These are phyloP conservation scores for Avahi laniger DNA, from an alignment of 2,797 vertebrate genomes.

Conservation along the genomic window DNA sequence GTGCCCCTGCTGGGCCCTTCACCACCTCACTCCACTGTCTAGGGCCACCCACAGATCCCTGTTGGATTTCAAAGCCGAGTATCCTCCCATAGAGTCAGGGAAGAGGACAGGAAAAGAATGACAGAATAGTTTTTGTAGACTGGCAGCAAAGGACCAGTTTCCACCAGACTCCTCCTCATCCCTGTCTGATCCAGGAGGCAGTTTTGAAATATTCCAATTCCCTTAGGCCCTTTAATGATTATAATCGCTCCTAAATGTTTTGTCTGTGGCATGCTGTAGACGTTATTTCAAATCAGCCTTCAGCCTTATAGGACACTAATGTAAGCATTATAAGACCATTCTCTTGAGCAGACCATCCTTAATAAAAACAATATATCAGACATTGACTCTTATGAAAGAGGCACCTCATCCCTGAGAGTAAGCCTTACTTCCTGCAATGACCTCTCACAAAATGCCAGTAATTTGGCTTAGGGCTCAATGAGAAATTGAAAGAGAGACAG, in stretches of 20 bases:
- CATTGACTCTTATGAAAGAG: constrained; percentile 22
- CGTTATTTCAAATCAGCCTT: constrained; percentile 58
- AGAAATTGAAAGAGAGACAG: neutral
- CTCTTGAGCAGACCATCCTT: constrained; percentile 54
- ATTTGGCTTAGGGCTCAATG: neutral
- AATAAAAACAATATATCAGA: constrained; percentile 73
- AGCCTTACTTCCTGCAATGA: neutral
- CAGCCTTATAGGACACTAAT: constrained; percentile 46
- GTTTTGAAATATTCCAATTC: constrained; percentile 5
- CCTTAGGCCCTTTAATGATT: constrained; percentile 20
- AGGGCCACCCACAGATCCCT: neutral
- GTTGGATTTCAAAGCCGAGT: neutral
- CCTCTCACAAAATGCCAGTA: neutral
- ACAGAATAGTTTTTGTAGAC: accelerated
- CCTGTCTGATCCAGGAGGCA: neutral
- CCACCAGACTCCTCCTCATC: neutral
- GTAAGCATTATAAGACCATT: neutral
- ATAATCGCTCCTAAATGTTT: constrained; percentile 42
- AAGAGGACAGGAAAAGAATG: neutral
- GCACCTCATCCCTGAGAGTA: neutral
- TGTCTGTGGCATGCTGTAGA: constrained; percentile 49
- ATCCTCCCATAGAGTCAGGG: neutral
- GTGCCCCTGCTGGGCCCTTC: too few species aligned
- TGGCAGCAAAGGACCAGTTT: neutral
- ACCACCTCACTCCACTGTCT: accelerated